These are phyloP conservation scores for Baccha elongata DNA, from an alignment of 2,888 invertebrate genomes.

Conservation along the genomic window DNA sequence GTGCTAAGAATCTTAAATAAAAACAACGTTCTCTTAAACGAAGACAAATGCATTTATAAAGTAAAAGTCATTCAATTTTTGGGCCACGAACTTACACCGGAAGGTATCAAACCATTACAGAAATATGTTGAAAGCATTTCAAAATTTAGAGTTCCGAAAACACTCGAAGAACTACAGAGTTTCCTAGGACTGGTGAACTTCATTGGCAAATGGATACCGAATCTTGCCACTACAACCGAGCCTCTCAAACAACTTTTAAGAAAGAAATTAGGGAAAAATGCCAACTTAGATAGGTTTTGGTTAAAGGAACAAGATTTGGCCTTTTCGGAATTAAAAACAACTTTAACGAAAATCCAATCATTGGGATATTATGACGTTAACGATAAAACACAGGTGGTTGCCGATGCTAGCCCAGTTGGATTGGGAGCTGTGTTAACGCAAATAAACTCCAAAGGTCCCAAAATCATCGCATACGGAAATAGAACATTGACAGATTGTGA, in stretches of 20 bases:
- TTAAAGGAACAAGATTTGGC: slow-evolving; percentile 22
- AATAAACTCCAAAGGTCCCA: slow-evolving; percentile 6
- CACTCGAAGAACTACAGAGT: slow-evolving; percentile 27
- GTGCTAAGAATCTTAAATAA: slow-evolving; percentile 11
- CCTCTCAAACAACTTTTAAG: slow-evolving; percentile 30
- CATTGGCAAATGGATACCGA: slow-evolving; percentile 31
- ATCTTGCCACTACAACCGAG: slow-evolving; percentile 19
- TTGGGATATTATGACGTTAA: slow-evolving; percentile 77
- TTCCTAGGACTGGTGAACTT: slow-evolving; percentile 28
- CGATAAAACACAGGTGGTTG: too few species aligned
- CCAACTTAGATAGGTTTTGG: slow-evolving; percentile 14
- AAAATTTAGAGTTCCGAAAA: slow-evolving; percentile 25
- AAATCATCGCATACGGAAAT: slow-evolving; percentile 74
- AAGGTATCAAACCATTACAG: slow-evolving; percentile 75
- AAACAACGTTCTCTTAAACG: slow-evolving; percentile 23
- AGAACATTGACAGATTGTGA: slow-evolving; percentile 64
- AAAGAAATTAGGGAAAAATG: slow-evolving; percentile 33
- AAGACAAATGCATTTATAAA: slow-evolving; percentile 28
- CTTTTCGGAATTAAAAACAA: slow-evolving; percentile 22
- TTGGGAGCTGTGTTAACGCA: too few species aligned
- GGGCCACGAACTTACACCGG: slow-evolving; percentile 75
- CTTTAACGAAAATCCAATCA: slow-evolving; percentile 20
- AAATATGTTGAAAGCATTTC: slow-evolving; percentile 21
- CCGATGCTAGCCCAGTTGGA: slow-evolving; percentile 78
- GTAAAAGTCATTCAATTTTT: slow-evolving; percentile 74